Evolutionary conservation across 2,113 vertebrate species (phyloP).

Genomic region (Elephantulus edwardii): DNA sequence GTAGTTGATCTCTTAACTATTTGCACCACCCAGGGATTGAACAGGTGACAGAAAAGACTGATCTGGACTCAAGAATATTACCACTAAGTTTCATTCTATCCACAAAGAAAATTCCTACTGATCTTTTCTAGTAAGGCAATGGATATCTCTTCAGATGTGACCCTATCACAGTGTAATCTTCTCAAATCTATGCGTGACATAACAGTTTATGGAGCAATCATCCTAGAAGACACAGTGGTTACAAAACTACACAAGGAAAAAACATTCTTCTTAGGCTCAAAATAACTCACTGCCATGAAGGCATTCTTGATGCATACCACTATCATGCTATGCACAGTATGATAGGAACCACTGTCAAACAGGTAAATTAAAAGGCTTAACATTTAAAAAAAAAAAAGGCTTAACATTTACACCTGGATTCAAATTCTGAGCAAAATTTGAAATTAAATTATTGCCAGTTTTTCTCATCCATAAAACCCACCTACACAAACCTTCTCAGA

Average conservation of each 20-base stretch:
- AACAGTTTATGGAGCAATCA: slow-evolving; percentile 6
- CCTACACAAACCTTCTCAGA: slow-evolving; percentile 37
- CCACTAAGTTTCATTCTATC: slow-evolving; percentile 27
- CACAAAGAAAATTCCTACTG: slow-evolving; percentile 49
- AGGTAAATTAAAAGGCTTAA: slow-evolving; percentile 3
- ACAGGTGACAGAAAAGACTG: slow-evolving; percentile 3
- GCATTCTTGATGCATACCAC: no score
- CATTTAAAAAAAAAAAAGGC: slow-evolving; percentile 1
- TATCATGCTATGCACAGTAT: no score
- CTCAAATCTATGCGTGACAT: slow-evolving; percentile 11
- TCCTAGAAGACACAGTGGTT: neutral
- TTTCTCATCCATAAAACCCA: slow-evolving; percentile 34
- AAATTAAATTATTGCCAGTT: slow-evolving; percentile 44
- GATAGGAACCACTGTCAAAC: slow-evolving; percentile 1
- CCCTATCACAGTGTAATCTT: neutral
- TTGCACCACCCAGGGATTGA: neutral
- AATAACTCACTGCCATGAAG: no score
- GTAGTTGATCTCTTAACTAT: neutral
- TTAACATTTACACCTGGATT: neutral
- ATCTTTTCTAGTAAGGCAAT: slow-evolving; percentile 13
- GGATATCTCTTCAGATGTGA: slow-evolving; percentile 18
- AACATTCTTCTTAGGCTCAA: neutral
- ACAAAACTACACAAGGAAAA: slow-evolving; percentile 15
- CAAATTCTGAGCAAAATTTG: slow-evolving; percentile 36
- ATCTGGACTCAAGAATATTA: neutral